These are phyloP conservation scores for Meloe dianella DNA, from an alignment of 2,888 invertebrate genomes.

Conservation along the genomic window DNA sequence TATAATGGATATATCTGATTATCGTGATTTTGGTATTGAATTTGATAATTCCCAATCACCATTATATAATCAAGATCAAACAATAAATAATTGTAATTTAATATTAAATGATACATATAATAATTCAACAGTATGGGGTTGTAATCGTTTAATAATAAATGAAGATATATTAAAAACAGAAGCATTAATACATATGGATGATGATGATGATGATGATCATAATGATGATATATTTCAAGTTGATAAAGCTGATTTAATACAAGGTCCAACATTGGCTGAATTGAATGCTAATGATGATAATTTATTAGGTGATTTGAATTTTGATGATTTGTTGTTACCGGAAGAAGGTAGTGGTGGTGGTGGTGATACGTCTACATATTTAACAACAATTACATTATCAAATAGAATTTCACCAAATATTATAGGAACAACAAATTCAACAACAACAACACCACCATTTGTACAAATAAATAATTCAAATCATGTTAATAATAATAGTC, in stretches of 20 bases:
- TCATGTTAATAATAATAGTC: constrained; percentile 47
- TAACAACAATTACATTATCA: constrained; percentile 22
- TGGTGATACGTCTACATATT: constrained; percentile 33
- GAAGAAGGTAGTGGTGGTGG: constrained; percentile 69
- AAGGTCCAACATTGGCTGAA: constrained; percentile 83
- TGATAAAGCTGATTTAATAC: constrained; percentile 84
- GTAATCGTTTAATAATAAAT: constrained; percentile 53
- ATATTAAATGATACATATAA: constrained; percentile 57
- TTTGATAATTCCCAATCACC: constrained; percentile 66
- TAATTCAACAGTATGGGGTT: constrained; percentile 59
- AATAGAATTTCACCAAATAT: constrained; percentile 23
- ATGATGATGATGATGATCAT: too few relatives aligned
- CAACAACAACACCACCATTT: constrained; percentile 31
- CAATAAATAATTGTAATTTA: constrained; percentile 45
- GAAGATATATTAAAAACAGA: constrained; percentile 61
- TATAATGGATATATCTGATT: constrained; percentile 57
- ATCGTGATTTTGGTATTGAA: constrained; percentile 64
- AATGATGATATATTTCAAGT: constrained; percentile 90
- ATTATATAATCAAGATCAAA: constrained; percentile 57
- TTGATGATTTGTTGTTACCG: constrained; percentile 81
- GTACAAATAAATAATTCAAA: constrained; percentile 43
- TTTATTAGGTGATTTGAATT: constrained; percentile 81
- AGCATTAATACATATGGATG: constrained; percentile 77
- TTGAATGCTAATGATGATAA: constrained; percentile 85
- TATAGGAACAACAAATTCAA: not conserved